Evolutionary conservation across 1,140 invertebrate genomes (phyloP), one percentile per base, ranked within the genome.

Genomic region (Rhopalosiphum maidis): DNA sequence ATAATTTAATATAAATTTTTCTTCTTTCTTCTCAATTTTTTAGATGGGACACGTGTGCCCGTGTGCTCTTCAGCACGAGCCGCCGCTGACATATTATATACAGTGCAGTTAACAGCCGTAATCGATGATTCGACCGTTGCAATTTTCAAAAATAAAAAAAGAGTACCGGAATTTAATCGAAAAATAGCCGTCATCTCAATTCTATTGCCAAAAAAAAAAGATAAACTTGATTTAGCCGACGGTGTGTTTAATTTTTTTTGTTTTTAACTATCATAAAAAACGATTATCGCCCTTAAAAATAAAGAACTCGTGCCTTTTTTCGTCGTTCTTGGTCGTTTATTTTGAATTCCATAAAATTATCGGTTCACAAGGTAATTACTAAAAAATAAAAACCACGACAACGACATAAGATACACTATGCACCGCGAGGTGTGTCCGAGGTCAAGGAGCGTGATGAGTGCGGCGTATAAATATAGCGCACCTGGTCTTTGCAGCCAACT

Each of bases 391-490:
- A 77, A 68, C 0, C n/a, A 41, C 41, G 41, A 68, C 60, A n/a
- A 77, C 15, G 30, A 77, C 15, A 77, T 22, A 77, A 77, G 60
- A 77, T 77, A 77, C 60, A 77, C 60, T n/a, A n/a, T n/a, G 22
- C 22, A 83, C n/a, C n/a, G n/a, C 35, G 82, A 83, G 37, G 82
- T 83, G 82, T 77, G 82, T 23, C 82, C 82, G 82, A 83, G 82
- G 82, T 83, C 82, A 83, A 83, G n/a, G 60, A 83, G n/a, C 37
- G 37, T 83, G 37, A 35, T 83, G 37, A 37, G 37, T 41, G 41
- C 46, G 48, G 48, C 15, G 15, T 18, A 37, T 35, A 6, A 37
- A 43, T 41, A 83, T 7, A 22, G 41, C 23, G 37, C 83, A 85
- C 35, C 83, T 85, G 83, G 83, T 77, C 83, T 23, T 85, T 37